Conservation (phyloP, 2,113 vertebrate species). For the Corynorhinus townsendii region DNA sequence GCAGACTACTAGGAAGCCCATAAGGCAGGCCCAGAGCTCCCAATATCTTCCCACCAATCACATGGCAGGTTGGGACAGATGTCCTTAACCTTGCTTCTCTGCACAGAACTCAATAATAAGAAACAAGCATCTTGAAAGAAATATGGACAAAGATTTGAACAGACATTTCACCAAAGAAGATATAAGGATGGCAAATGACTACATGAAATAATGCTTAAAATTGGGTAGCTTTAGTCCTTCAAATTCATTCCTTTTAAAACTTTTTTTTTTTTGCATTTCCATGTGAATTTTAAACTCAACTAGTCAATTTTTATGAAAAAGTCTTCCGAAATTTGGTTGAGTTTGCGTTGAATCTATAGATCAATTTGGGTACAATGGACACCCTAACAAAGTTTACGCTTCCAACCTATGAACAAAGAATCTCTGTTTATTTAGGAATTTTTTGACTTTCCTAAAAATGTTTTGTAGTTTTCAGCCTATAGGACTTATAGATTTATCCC, state of each 20-base stretch:
- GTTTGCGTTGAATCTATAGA: background rate
- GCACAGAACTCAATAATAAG: background rate
- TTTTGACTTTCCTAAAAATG: background rate
- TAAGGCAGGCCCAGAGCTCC: background rate
- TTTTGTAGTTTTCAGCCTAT: background rate
- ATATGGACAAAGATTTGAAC: background rate
- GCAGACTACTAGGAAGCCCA: no score
- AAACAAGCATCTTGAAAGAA: background rate
- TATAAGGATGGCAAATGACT: background rate
- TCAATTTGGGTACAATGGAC: background rate
- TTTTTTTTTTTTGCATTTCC: background rate
- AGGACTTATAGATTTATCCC: background rate
- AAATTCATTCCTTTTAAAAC: background rate
- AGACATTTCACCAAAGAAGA: background rate
- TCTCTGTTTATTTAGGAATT: background rate
- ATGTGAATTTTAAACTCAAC: background rate
- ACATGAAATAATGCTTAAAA: background rate
- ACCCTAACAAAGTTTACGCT: background rate
- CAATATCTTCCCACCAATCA: background rate
- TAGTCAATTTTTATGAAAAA: background rate
- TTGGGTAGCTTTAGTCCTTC: background rate
- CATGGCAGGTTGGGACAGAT: background rate
- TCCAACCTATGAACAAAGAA: background rate
- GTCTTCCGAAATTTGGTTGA: background rate
- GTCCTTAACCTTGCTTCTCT: background rate